Percentiles rank a stretch among this genome's conserved stretches.
Evolutionary conservation across 2,797 vertebrate genomes (phyloP).

Genomic region (Diglossa cyanea): DNA sequence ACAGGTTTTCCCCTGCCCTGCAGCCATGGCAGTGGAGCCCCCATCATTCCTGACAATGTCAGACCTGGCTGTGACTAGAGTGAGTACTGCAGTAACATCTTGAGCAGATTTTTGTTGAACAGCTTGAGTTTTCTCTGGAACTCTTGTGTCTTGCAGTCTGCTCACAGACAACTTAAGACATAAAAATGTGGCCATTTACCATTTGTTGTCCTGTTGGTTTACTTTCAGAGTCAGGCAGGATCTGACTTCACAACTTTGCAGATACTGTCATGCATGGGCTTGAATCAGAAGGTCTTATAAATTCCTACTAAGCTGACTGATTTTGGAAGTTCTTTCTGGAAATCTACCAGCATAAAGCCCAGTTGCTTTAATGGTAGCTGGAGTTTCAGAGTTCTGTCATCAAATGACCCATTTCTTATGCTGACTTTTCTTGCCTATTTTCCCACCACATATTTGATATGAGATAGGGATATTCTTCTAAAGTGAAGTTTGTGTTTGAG

Average conservation of each 20-base stretch:
- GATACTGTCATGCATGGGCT: background rate
- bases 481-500: background rate
- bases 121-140: background rate
- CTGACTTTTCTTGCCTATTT: background rate
- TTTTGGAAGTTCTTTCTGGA: background rate
- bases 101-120: background rate
- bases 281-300: background rate
- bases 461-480: background rate
- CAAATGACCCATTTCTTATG: background rate
- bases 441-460: background rate
- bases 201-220: background rate
- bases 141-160: background rate
- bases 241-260: background rate
- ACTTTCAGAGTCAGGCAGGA: background rate
- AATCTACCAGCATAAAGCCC: background rate
- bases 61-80: background rate
- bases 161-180: background rate
- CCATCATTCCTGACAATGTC: background rate
- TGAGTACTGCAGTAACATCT: background rate
- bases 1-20: background rate
- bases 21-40: background rate
- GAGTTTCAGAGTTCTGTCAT: background rate
- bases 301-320: background rate
- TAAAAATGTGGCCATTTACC: background rate
- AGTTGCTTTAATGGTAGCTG: background rate